A percentile compares a stretch with the other conserved stretches of the same genome.
Conservation (phyloP, 2,888 invertebrate genomes). For the Sarcophaga variegata region DNA sequence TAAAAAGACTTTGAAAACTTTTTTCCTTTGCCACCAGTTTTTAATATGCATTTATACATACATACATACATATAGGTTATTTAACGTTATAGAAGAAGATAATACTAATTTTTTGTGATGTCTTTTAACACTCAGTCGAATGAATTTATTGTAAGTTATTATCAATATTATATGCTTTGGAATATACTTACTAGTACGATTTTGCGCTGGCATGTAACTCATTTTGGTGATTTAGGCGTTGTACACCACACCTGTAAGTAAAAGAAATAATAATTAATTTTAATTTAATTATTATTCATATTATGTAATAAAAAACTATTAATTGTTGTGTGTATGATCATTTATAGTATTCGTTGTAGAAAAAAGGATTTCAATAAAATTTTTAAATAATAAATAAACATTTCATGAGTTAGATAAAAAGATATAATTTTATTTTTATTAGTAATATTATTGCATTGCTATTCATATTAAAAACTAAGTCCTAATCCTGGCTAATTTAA, state of each 20-base stretch:
- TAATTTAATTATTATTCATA: background rate
- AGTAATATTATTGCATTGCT: no score
- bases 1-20: constrained; percentile 44
- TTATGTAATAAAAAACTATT: constrained; percentile 21
- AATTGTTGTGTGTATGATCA: background rate
- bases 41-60: background rate
- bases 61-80: background rate
- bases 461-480: no score
- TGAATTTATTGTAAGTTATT: background rate
- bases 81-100: background rate
- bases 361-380: no score
- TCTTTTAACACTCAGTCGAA: background rate
- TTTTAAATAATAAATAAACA: no score
- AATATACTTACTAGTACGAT: constrained; percentile 89
- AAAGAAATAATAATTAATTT: constrained; percentile 73
- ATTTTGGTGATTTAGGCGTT: constrained; percentile 87
- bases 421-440: no score
- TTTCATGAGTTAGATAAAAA: no score
- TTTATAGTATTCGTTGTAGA: no score
- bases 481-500: no score
- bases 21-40: constrained; percentile 1
- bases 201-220: constrained; percentile 93
- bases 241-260: constrained; percentile 85
- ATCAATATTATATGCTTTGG: background rate
- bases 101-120: background rate